Conservation (phyloP, 1,140 invertebrate species). For the Harpegnathos saltator region DNA sequence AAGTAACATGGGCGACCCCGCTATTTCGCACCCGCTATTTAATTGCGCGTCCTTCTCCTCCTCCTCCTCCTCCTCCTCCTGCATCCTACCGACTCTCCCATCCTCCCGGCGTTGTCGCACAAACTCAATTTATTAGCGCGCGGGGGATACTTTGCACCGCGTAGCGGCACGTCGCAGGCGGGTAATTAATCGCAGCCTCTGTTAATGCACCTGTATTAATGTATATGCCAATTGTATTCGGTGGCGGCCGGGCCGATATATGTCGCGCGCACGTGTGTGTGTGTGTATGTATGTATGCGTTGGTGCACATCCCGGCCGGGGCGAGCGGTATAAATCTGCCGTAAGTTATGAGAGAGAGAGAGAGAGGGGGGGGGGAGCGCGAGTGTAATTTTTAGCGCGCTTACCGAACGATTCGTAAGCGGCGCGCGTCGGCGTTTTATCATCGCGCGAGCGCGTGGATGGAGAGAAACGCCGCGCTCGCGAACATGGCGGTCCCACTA, state of each 20-base stretch:
- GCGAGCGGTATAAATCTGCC: constrained; percentile 20
- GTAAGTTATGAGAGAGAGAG: no score
- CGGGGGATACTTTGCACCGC: constrained; percentile 43
- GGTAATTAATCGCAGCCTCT: constrained; percentile 54
- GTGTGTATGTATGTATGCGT: constrained; percentile 7
- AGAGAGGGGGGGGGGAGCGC: no score
- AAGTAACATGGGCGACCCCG: background rate
- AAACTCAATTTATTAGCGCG: constrained; percentile 46
- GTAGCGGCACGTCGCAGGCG: constrained; percentile 26
- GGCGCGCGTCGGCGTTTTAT: constrained; percentile 19
- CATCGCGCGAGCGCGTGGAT: background rate
- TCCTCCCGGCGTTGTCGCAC: background rate
- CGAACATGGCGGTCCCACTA: background rate
- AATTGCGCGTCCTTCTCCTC: constrained; percentile 9
- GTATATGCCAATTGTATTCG: constrained; percentile 51
- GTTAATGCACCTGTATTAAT: constrained; percentile 58
- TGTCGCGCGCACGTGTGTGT: background rate
- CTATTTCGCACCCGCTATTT: constrained; percentile 40
- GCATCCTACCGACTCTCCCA: no score
- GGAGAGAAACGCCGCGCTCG: background rate
- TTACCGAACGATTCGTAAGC: constrained; percentile 16
- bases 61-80: background rate
- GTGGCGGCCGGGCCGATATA: constrained; percentile 12
- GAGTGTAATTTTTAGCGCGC: constrained; percentile 37
- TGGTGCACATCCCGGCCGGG: no score